Percentiles rank a stretch among this genome's conserved stretches.
Conservation (phyloP, 2,797 vertebrate species). For the Rhynchotus rufescens region DNA sequence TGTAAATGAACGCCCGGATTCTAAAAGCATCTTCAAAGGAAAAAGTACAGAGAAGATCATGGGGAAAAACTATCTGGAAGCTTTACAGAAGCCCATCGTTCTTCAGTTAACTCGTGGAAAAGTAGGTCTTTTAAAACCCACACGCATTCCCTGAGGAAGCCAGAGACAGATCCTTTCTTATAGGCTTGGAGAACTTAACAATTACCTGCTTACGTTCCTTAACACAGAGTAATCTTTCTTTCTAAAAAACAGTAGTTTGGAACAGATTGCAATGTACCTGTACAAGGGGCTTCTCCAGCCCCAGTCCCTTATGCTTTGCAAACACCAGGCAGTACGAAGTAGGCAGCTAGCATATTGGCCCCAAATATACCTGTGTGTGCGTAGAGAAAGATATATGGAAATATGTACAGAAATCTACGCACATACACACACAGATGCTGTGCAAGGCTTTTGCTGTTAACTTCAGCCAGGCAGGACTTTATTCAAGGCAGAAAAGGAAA, state of each 20-base stretch:
- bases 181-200: neutral
- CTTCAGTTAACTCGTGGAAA: slow-evolving; percentile 91
- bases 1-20: slow-evolving; percentile 78
- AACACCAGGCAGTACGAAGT: neutral
- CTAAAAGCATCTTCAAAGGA: slow-evolving; percentile 87
- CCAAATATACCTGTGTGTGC: neutral
- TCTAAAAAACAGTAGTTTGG: neutral
- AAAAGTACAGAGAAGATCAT: slow-evolving; percentile 83
- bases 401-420: neutral
- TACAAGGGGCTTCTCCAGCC: neutral
- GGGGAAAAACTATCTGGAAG: slow-evolving; percentile 82
- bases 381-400: neutral
- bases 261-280: neutral
- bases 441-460: neutral
- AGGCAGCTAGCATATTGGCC: neutral
- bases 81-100: slow-evolving; percentile 88
- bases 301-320: neutral
- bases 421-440: neutral
- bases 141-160: neutral
- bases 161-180: neutral
- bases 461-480: neutral
- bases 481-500: neutral
- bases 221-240: neutral
- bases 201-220: neutral
- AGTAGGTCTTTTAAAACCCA: slow-evolving; percentile 79